Conservation (phyloP, 2,113 vertebrate species). For the Brachyhypopomus gauderio region DNA sequence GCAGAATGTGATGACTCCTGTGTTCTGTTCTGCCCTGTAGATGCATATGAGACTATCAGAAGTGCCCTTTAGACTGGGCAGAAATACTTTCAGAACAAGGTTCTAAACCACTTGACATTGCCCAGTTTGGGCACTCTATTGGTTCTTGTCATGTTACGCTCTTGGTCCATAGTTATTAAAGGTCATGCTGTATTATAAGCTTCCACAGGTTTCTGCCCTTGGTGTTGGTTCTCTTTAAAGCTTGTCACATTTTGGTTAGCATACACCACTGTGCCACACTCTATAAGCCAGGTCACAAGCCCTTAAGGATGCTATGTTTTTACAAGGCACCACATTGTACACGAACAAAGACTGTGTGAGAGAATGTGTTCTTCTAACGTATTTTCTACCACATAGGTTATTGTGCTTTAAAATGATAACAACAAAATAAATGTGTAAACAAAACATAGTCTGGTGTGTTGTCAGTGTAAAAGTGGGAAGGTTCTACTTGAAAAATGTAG, state of each 20-base stretch:
- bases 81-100: not conserved
- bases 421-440: conserved; percentile 4
- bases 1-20: conserved; percentile 6
- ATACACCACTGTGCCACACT: conserved; percentile 4
- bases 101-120: conserved; percentile 9
- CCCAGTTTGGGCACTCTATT: not conserved
- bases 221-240: conserved; percentile 1
- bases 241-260: conserved; percentile 10
- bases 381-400: conserved; percentile 3
- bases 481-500: not conserved
- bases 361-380: conserved; percentile 24
- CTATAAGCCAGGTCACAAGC: conserved; percentile 6
- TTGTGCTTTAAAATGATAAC: conserved; percentile 6
- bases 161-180: conserved; percentile 17
- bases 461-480: not conserved
- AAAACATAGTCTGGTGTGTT: conserved; percentile 14
- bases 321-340: not conserved
- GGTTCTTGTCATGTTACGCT: conserved; percentile 11
- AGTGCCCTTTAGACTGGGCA: not conserved
- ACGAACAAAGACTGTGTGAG: conserved; percentile 8
- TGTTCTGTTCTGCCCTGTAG: not conserved
- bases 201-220: not conserved
- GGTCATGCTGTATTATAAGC: not conserved
- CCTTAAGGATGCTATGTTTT: conserved; percentile 8
- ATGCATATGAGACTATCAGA: conserved; percentile 11